phyloP scores from a whole-genome alignment of 2,797 vertebrate species.

The Phyllotis vaccarum region DNA sequence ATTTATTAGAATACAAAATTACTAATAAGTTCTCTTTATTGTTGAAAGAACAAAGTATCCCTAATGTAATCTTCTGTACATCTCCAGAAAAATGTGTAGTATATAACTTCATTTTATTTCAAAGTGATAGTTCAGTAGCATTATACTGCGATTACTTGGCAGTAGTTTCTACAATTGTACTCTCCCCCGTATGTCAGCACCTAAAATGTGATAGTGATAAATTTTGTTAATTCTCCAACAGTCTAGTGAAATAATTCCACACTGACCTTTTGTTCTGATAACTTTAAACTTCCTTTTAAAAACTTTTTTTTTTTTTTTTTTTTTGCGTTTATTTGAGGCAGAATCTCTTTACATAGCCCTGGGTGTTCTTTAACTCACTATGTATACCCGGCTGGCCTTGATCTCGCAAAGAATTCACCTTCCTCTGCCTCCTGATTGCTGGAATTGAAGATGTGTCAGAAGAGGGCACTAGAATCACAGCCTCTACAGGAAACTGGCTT shows the following conservation, averaged over 20 bases:
- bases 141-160: conserved; percentile 27
- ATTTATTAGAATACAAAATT: conserved; percentile 36
- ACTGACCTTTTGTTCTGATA: conserved; percentile 60
- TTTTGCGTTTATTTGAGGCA: neutral
- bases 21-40: conserved; percentile 39
- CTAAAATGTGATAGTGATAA: conserved; percentile 44
- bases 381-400: neutral
- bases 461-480: too few species aligned
- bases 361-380: neutral
- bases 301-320: neutral
- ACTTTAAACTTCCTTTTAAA: conserved; percentile 4
- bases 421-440: neutral
- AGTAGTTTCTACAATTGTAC: conserved; percentile 13
- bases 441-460: neutral
- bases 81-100: conserved; percentile 43
- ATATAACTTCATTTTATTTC: conserved; percentile 57
- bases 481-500: neutral
- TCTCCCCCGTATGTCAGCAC: conserved; percentile 3
- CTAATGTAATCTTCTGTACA: conserved; percentile 40
- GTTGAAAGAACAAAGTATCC: conserved; percentile 53
- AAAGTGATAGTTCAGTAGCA: conserved; percentile 1
- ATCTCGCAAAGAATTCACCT: neutral
- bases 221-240: conserved; percentile 20
- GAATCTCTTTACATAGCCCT: neutral
- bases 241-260: conserved; percentile 2